These are phyloP conservation scores for Tetramorium bicarinatum DNA, from an alignment of 2,888 invertebrate genomes.

Conservation along the genomic window DNA sequence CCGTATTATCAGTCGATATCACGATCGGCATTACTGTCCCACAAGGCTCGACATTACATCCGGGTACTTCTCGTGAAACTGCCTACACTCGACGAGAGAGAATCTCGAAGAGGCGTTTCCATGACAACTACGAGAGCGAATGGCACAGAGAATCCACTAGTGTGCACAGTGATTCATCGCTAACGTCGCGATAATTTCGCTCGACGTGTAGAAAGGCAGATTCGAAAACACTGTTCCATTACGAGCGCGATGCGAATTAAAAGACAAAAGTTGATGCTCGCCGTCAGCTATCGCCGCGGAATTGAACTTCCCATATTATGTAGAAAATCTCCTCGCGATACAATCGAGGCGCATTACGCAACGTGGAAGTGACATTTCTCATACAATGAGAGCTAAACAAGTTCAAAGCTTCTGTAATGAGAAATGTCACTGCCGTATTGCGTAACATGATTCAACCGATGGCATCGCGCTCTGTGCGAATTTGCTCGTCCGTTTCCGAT, in stretches of 20 bases:
- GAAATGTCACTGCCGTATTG: constrained; percentile 47
- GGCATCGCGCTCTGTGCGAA: not conserved
- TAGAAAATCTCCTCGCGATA: constrained; percentile 7
- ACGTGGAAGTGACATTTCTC: constrained; percentile 37
- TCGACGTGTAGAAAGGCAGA: constrained; percentile 2
- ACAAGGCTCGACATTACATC: constrained; percentile 59
- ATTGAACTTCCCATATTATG: constrained; percentile 15
- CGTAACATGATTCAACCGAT: constrained; percentile 48
- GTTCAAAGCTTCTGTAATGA: constrained; percentile 51
- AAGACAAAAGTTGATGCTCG: not conserved
- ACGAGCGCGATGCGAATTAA: not conserved
- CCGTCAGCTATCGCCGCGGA: not conserved
- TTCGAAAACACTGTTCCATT: constrained; percentile 6
- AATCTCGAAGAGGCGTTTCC: constrained; percentile 76
- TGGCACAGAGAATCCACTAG: constrained; percentile 54
- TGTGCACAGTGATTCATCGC: constrained; percentile 24
- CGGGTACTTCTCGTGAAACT: constrained; percentile 67
- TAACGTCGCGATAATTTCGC: constrained; percentile 42
- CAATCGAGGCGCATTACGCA: constrained; percentile 14
- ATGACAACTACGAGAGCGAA: constrained; percentile 75
- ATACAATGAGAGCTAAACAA: constrained; percentile 26
- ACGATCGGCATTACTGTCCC: constrained; percentile 60
- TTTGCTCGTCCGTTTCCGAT: constrained; percentile 39
- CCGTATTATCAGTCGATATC: constrained; percentile 50
- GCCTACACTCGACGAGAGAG: constrained; percentile 69